phyloP scores from a whole-genome alignment of 2,888 invertebrate genomes.

The Drosophila nigricruria region DNA sequence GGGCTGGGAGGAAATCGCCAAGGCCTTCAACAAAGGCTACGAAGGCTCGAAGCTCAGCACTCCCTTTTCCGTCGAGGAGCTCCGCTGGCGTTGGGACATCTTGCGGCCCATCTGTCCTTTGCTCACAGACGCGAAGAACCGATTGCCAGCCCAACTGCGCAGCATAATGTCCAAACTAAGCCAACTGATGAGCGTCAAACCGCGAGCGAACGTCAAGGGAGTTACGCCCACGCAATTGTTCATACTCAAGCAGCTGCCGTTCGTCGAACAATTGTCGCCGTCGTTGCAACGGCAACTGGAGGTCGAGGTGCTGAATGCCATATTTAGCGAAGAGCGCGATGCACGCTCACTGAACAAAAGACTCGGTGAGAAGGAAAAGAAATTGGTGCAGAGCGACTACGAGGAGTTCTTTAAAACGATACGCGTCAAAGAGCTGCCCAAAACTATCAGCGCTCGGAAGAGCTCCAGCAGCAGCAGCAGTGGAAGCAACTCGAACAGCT shows the following conservation, averaged over 20 bases:
- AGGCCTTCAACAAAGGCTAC: conserved; percentile 53
- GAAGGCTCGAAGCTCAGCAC: conserved; percentile 12
- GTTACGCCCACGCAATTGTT: conserved; percentile 2
- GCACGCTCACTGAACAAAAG: not conserved
- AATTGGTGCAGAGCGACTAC: conserved; percentile 49
- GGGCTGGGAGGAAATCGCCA: conserved; percentile 59
- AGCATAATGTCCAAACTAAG: conserved; percentile 52
- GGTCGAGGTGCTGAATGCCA: conserved; percentile 67
- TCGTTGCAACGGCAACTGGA: conserved; percentile 59
- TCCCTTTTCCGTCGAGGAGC: conserved; percentile 53
- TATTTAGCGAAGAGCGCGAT: conserved; percentile 60
- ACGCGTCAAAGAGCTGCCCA: conserved; percentile 52
- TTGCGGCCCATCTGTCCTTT: conserved; percentile 58
- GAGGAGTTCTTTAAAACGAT: conserved; percentile 59
- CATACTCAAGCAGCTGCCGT: conserved; percentile 47
- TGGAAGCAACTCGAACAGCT: not conserved
- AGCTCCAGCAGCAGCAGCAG: not conserved
- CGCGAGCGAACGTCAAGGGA: not conserved
- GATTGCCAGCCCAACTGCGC: conserved; percentile 50
- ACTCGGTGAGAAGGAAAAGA: not conserved
- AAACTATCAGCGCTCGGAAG: not conserved
- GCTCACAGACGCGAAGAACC: conserved; percentile 8
- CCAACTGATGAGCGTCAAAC: conserved; percentile 5
- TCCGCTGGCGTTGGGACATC: conserved; percentile 69
- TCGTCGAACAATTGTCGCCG: conserved; percentile 48